Conservation (phyloP, 2,113 vertebrate species). For the Macroglossus sobrinus region DNA sequence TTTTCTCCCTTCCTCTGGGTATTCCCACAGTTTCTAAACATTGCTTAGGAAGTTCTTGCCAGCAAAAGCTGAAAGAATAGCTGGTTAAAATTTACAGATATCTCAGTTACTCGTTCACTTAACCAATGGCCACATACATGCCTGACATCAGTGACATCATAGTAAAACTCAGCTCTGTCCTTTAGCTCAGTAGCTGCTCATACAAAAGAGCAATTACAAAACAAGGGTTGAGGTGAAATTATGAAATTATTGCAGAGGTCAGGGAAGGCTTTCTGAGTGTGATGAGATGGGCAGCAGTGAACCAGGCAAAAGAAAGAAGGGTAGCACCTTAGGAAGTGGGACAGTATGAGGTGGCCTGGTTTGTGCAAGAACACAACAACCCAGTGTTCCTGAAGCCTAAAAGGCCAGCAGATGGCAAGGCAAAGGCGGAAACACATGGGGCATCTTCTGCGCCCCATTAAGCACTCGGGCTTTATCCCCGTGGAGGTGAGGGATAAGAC, state of each 20-base stretch:
- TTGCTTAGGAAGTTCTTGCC: background rate
- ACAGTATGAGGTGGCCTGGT: background rate
- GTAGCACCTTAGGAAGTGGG: background rate
- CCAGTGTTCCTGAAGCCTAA: background rate
- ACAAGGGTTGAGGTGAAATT: too few species aligned
- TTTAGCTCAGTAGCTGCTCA: background rate
- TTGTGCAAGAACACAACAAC: background rate
- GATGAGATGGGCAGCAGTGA: background rate
- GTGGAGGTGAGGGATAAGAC: background rate
- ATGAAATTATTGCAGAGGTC: background rate
- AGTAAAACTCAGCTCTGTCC: background rate
- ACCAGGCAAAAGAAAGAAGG: background rate
- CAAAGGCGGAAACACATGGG: background rate
- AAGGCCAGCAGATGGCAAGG: background rate
- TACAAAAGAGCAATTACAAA: background rate
- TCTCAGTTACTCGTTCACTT: background rate
- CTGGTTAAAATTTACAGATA: background rate
- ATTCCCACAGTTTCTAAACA: background rate
- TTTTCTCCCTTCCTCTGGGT: too few species aligned
- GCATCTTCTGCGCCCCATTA: accelerated
- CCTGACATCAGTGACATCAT: background rate
- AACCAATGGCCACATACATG: background rate
- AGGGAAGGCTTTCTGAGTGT: background rate
- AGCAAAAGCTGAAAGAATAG: background rate
- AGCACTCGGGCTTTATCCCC: too few species aligned